A percentile compares a stretch with the other conserved stretches of the same genome.
Conservation (phyloP, 92 coral and sea anemone genomes). For the Epizoanthus ramosus region DNA sequence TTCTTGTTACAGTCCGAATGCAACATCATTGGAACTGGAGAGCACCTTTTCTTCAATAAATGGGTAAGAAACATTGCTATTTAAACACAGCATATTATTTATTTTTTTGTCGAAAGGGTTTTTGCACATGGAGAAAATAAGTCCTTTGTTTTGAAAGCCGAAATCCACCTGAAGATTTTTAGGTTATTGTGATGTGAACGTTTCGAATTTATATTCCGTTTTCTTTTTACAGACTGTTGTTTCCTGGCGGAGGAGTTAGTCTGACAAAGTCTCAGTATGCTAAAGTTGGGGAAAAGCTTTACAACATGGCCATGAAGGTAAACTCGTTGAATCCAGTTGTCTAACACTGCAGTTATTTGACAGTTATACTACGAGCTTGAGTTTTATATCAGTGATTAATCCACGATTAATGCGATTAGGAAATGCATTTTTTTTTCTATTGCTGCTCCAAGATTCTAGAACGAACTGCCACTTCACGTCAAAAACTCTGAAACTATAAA, state of each 20-base stretch:
- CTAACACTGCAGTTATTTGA: no score
- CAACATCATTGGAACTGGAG: constrained; percentile 58
- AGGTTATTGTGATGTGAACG: background rate
- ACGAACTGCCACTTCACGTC: no score
- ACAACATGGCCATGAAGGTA: constrained; percentile 80
- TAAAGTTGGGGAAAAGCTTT: constrained; percentile 66
- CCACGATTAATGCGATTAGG: no score
- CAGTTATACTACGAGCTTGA: no score
- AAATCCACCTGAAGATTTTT: no score
- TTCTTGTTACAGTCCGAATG: constrained; percentile 58
- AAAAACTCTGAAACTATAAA: no score
- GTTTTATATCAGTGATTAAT: no score
- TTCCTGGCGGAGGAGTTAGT: constrained; percentile 90
- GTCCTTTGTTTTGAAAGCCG: no score
- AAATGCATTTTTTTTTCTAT: no score
- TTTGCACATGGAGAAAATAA: no score
- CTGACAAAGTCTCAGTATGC: constrained; percentile 74
- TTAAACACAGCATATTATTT: background rate
- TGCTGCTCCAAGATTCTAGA: no score
- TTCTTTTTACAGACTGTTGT: constrained; percentile 56
- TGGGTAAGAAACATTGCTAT: constrained; percentile 62
- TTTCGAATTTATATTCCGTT: background rate
- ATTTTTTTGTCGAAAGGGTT: no score
- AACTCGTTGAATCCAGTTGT: background rate
- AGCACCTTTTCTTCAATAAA: constrained; percentile 75